Conservation (phyloP, 2,888 invertebrate species). For the Phanerotoma sp. region DNA sequence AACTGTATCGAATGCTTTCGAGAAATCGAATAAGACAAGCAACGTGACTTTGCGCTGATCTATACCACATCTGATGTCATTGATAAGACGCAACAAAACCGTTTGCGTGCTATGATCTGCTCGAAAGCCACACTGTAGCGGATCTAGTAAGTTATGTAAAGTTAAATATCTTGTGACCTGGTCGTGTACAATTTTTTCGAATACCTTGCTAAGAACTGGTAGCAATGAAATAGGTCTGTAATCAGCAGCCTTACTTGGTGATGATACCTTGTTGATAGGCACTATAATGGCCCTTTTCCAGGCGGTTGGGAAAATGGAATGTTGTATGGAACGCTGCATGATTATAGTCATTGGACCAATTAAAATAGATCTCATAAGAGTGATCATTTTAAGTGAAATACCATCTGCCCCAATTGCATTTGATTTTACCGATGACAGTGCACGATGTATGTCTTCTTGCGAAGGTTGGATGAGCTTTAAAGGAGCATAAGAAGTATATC, state of each 20-base stretch:
- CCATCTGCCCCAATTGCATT: background rate
- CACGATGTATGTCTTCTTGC: background rate
- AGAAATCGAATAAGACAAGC: constrained; percentile 38
- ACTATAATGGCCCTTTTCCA: constrained; percentile 38
- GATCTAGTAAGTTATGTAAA: constrained; percentile 33
- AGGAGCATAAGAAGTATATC: background rate
- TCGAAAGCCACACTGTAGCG: constrained; percentile 39
- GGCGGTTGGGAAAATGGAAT: constrained; percentile 25
- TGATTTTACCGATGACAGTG: background rate
- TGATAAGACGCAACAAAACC: constrained; percentile 36
- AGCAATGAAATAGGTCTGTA: constrained; percentile 38
- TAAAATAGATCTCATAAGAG: background rate
- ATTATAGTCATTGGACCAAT: background rate
- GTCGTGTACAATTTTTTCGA: constrained; percentile 29
- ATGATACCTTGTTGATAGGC: constrained; percentile 35
- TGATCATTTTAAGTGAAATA: background rate
- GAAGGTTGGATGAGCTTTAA: background rate
- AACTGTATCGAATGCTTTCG: constrained; percentile 46
- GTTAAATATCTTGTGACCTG: constrained; percentile 35
- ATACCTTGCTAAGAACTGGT: constrained; percentile 31
- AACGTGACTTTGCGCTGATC: constrained; percentile 35
- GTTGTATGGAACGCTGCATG: background rate
- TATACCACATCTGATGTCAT: constrained; percentile 34
- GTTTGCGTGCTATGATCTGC: constrained; percentile 36
- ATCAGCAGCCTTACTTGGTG: constrained; percentile 28